phyloP scores from a whole-genome alignment of 2,888 invertebrate genomes.

The Macropis europaea region DNA sequence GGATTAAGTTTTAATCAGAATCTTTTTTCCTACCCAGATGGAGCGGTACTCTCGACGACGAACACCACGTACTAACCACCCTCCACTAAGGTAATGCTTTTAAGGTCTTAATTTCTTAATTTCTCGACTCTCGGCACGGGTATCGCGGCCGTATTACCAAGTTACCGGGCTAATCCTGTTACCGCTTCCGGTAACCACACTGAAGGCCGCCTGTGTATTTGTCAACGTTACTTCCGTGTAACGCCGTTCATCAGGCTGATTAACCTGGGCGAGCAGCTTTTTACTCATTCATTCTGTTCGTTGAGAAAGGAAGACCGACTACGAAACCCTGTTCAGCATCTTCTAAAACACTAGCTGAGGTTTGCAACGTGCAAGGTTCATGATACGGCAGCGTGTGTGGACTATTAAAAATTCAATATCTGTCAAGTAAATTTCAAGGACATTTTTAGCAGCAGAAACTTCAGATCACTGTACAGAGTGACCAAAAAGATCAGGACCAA shows the following conservation, averaged over 20 bases:
- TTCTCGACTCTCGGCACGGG: constrained; percentile 60
- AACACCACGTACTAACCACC: constrained; percentile 45
- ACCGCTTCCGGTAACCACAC: constrained; percentile 50
- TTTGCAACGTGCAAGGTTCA: too few species aligned
- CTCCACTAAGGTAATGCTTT: constrained; percentile 64
- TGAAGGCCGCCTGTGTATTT: constrained; percentile 43
- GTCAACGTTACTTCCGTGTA: constrained; percentile 54
- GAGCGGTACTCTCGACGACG: constrained; percentile 31
- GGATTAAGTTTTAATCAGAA: constrained; percentile 74
- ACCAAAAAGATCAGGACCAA: too few species aligned
- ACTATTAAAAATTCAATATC: too few species aligned
- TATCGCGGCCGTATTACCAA: constrained; percentile 66
- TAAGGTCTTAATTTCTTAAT: constrained; percentile 73
- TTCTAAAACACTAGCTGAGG: background rate
- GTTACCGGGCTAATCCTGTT: constrained; percentile 65
- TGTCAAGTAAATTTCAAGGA: too few species aligned
- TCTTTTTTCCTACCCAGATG: constrained; percentile 42
- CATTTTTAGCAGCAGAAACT: too few species aligned
- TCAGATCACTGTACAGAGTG: too few species aligned
- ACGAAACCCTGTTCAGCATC: background rate
- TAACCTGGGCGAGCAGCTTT: constrained; percentile 45
- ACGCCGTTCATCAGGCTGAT: constrained; percentile 48
- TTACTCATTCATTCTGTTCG: background rate
- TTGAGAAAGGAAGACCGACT: constrained; percentile 10
- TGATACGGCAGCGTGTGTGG: too few species aligned